These are phyloP conservation scores for Todiramphus chloris DNA, from an alignment of 2,113 vertebrate species.

Conservation along the genomic window DNA sequence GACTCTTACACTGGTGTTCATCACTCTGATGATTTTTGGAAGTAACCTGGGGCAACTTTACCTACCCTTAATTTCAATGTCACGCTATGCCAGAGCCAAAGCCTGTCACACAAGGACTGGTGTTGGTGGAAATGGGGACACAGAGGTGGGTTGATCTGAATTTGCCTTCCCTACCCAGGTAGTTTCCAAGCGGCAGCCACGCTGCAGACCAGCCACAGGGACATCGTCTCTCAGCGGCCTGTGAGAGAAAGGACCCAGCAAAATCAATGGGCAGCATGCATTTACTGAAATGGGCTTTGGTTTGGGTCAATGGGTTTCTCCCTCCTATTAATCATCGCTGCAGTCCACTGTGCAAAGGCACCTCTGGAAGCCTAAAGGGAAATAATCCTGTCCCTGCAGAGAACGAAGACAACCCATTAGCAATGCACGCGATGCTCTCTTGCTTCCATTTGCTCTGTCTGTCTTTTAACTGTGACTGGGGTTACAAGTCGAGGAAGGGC, in stretches of 20 bases:
- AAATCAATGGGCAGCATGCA: neutral
- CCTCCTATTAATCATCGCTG: constrained; percentile 46
- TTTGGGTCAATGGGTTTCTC: constrained; percentile 36
- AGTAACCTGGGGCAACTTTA: neutral
- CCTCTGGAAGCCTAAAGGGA: neutral
- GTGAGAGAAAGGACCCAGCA: neutral
- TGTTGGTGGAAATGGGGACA: neutral
- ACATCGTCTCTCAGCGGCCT: rapidly evolving
- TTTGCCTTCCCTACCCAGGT: neutral
- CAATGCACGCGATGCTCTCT: rapidly evolving
- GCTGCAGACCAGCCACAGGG: neutral
- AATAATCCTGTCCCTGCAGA: neutral
- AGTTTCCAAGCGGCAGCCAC: neutral
- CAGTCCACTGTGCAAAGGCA: neutral
- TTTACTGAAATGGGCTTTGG: constrained; percentile 43
- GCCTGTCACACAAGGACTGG: neutral
- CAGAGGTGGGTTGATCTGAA: neutral
- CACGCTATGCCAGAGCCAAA: neutral
- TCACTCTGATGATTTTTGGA: neutral
- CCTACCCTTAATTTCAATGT: rapidly evolving
- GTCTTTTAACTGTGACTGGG: neutral
- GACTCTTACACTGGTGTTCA: neutral
- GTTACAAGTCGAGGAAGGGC: neutral
- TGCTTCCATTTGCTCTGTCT: neutral
- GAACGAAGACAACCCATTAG: neutral